Evolutionary conservation across 1,140 invertebrate genomes (phyloP).

Genomic region (Drosophila pseudoananassae): DNA sequence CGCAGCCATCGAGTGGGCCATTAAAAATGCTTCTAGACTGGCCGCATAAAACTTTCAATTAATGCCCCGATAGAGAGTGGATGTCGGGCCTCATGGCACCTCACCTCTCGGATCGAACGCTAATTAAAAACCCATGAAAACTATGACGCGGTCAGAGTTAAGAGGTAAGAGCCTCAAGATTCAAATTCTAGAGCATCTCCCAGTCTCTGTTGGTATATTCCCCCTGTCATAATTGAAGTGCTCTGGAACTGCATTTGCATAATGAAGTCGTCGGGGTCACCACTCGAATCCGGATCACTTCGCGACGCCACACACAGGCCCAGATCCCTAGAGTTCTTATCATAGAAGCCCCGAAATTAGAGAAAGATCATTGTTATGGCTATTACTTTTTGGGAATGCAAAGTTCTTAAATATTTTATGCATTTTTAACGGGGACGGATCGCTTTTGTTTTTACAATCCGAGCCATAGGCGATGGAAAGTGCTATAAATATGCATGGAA

Average conservation of each 20-base stretch:
- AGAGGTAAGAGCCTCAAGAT: no score
- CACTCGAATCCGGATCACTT: constrained; percentile 49
- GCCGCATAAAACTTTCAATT: constrained; percentile 59
- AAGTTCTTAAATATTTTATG: constrained; percentile 46
- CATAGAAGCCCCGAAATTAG: constrained; percentile 10
- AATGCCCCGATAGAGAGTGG: constrained; percentile 25
- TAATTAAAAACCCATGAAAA: constrained; percentile 71
- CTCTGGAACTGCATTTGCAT: constrained; percentile 55
- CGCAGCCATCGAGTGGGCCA: constrained; percentile 50
- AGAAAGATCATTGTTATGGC: constrained; percentile 50
- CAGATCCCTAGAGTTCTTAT: constrained; percentile 31
- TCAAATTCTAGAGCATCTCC: no score
- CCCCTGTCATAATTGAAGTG: constrained; percentile 68
- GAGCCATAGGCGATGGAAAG: constrained; percentile 57
- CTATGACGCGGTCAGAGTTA: not conserved
- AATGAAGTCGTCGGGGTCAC: constrained; percentile 69
- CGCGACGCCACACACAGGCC: constrained; percentile 53
- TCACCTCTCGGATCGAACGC: constrained; percentile 38
- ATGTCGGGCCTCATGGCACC: no score
- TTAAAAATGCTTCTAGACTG: constrained; percentile 56
- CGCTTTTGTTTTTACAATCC: constrained; percentile 39
- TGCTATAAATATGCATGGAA: constrained; percentile 67
- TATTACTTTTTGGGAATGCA: constrained; percentile 38
- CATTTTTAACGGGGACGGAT: constrained; percentile 53
- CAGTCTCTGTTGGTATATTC: not conserved